Conservation (phyloP, 2,888 invertebrate species). For the Ariolimax columbianus region DNA sequence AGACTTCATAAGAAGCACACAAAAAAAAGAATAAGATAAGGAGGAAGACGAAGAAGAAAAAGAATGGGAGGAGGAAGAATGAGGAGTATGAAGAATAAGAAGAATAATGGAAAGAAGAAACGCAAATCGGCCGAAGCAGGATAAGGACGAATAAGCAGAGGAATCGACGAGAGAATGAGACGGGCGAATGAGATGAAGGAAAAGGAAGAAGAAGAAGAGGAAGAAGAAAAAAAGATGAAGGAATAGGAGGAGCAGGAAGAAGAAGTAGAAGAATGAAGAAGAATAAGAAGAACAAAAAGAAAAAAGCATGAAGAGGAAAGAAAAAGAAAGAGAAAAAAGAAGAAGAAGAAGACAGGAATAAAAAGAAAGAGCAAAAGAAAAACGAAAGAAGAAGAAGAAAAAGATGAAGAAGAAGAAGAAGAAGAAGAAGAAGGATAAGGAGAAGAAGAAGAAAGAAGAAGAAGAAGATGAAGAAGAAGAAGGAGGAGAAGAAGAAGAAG, state of each 20-base stretch:
- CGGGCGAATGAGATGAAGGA: too few species aligned
- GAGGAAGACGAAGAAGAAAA: constrained; percentile 7
- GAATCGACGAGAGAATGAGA: too few species aligned
- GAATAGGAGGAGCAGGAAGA: not conserved
- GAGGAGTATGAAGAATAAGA: not conserved
- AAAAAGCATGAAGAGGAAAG: constrained; percentile 18
- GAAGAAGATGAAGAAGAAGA: not conserved
- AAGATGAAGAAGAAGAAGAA: not conserved
- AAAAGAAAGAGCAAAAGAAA: not conserved
- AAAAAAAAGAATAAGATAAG: not conserved
- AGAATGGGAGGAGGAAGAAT: not conserved
- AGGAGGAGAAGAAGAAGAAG: not conserved
- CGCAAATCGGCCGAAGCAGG: too few species aligned
- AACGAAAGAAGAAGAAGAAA: not conserved
- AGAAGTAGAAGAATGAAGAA: not conserved
- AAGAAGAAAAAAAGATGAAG: not conserved
- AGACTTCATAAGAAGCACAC: not conserved
- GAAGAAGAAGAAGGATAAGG: not conserved
- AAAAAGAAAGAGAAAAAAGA: constrained; percentile 2
- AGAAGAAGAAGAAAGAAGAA: not conserved
- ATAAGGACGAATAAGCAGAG: not conserved
- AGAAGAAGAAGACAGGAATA: not conserved
- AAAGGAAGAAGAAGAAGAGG: too few species aligned
- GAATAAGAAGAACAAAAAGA: not conserved
- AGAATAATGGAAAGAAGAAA: too few species aligned